A percentile compares a stretch with the other conserved stretches of the same genome.
Evolutionary conservation across 2,888 invertebrate genomes (phyloP).

Genomic region (Tipula lateralis): DNA sequence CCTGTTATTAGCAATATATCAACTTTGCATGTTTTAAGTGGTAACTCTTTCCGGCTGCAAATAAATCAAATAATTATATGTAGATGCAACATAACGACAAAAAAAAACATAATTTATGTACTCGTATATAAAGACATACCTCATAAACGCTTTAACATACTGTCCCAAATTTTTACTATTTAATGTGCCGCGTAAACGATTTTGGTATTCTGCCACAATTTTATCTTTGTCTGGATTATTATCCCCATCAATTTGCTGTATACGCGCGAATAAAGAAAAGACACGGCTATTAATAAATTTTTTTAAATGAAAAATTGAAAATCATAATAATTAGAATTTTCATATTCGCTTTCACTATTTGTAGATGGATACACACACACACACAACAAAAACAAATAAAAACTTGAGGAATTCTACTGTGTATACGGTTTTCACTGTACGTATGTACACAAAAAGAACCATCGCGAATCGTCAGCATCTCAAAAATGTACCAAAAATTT

Average conservation of each 20-base stretch:
- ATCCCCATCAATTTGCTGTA: conserved; percentile 56
- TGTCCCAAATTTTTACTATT: conserved; percentile 77
- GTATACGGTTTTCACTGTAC: not conserved
- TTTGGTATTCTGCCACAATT: conserved; percentile 70
- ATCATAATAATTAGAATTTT: not conserved
- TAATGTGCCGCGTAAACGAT: conserved; percentile 66
- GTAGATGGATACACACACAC: not conserved
- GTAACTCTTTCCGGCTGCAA: conserved; percentile 65
- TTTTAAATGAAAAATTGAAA: not conserved
- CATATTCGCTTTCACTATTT: not conserved
- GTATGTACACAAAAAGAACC: not conserved
- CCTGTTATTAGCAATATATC: conserved; percentile 79
- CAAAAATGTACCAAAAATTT: not conserved
- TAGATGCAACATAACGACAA: not conserved
- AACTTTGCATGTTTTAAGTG: conserved; percentile 66
- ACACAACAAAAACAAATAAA: not conserved
- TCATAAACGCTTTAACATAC: conserved; percentile 77
- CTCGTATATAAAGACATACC: conserved; percentile 52
- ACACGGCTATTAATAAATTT: not conserved
- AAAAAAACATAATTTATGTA: conserved; percentile 6
- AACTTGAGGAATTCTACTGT: not conserved
- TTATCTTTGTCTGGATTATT: conserved; percentile 64
- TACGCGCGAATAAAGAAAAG: not conserved
- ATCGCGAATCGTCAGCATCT: not conserved
- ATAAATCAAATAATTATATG: not conserved